phyloP scores from a whole-genome alignment of 2,797 vertebrate species.

The Takifugu rubripes region DNA sequence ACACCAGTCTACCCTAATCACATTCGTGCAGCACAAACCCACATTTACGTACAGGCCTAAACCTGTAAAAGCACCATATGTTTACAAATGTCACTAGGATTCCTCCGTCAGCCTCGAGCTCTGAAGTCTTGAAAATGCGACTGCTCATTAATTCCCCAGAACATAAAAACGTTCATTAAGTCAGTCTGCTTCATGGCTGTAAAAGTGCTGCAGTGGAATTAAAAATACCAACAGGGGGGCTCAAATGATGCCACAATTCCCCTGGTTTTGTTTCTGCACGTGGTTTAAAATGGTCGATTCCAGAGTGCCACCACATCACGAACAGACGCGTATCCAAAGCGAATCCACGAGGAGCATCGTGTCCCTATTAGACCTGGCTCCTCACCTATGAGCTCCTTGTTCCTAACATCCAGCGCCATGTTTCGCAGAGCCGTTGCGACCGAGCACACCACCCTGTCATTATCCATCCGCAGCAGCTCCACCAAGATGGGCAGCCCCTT shows the following conservation, averaged over 20 bases:
- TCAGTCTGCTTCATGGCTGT: slow-evolving; percentile 19
- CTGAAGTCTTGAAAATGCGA: slow-evolving; percentile 9
- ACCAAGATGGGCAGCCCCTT: slow-evolving; percentile 97
- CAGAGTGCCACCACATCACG: too few species aligned
- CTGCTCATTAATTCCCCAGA: slow-evolving; percentile 48
- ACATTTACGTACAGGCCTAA: neutral
- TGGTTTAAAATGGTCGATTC: too few species aligned
- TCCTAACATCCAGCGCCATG: slow-evolving; percentile 94
- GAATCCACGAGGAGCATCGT: neutral
- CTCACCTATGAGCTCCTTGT: slow-evolving; percentile 97
- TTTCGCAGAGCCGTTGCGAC: slow-evolving; percentile 95
- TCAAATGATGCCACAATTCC: too few species aligned
- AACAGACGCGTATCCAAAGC: neutral
- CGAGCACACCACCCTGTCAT: slow-evolving; percentile 93
- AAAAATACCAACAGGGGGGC: slow-evolving; percentile 2
- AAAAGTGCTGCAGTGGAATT: slow-evolving; percentile 14
- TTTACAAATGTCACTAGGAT: neutral
- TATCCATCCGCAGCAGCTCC: slow-evolving; percentile 96
- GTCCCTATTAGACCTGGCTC: neutral
- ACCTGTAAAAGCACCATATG: too few species aligned
- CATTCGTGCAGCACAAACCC: slow-evolving; percentile 9
- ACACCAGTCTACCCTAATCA: slow-evolving; percentile 21
- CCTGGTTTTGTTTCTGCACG: too few species aligned
- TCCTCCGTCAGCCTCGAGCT: slow-evolving; percentile 3
- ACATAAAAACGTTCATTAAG: slow-evolving; percentile 33